Conservation (phyloP, 2,113 vertebrate species). For the Halichoeres trimaculatus region DNA sequence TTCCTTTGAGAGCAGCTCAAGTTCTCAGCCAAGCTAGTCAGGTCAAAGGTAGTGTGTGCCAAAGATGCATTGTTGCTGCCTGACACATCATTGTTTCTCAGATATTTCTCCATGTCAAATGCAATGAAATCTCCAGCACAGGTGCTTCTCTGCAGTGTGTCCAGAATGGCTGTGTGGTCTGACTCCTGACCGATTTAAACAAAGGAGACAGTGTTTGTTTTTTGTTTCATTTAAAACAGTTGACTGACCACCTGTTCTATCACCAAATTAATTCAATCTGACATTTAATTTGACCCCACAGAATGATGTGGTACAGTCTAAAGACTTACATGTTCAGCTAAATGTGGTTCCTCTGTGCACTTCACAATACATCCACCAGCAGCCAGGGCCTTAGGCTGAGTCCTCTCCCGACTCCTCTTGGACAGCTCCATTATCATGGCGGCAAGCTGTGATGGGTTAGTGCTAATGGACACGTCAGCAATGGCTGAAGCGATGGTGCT, state of each 20-base stretch:
- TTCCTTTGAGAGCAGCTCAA: slow-evolving; percentile 50
- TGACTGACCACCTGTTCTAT: too few species aligned
- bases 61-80: slow-evolving; percentile 76
- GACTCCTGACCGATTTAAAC: slow-evolving; percentile 11
- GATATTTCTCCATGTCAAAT: slow-evolving; percentile 93
- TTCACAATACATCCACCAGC: neutral
- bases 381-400: neutral
- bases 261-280: too few species aligned
- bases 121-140: slow-evolving; percentile 68
- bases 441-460: slow-evolving; percentile 91
- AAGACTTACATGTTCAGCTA: slow-evolving; percentile 43
- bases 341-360: slow-evolving; percentile 10
- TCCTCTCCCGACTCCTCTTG: slow-evolving; percentile 80
- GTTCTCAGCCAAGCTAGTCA: slow-evolving; percentile 65
- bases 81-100: slow-evolving; percentile 84
- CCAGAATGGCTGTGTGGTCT: slow-evolving; percentile 55
- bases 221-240: too few species aligned
- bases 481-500: slow-evolving; percentile 95
- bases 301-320: neutral
- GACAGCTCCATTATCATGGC: slow-evolving; percentile 92
- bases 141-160: slow-evolving; percentile 74
- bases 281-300: neutral
- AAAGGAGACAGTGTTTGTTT: neutral
- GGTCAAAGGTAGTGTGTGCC: slow-evolving; percentile 75
- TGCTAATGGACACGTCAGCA: slow-evolving; percentile 89